Conservation (phyloP, 2,797 vertebrate genomes). For the Pangasius sanitwongsei region DNA sequence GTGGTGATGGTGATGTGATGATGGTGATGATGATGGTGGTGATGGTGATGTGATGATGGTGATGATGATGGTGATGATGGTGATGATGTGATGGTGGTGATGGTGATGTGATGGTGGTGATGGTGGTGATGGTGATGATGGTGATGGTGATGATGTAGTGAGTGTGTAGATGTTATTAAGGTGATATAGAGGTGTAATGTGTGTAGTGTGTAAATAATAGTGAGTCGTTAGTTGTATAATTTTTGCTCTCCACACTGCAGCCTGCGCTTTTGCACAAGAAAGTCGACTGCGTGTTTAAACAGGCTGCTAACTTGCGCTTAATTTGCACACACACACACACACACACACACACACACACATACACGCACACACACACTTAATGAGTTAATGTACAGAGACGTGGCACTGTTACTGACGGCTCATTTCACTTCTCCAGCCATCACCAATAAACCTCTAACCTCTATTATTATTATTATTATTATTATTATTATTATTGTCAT, state of each 20-base stretch:
- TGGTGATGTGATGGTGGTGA: neutral
- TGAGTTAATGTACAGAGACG: neutral
- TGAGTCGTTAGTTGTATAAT: neutral
- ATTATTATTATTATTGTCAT: neutral
- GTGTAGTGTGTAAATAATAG: neutral
- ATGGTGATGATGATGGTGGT: too few species aligned
- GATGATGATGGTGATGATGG: too few species aligned
- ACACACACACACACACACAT: neutral
- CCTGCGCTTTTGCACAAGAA: constrained; percentile 58
- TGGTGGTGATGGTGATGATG: neutral
- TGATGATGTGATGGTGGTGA: too few species aligned
- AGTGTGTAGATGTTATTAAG: neutral
- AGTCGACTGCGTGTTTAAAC: constrained; percentile 63
- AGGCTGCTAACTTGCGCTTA: constrained; percentile 70
- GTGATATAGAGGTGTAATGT: neutral
- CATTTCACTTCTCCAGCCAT: neutral
- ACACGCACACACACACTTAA: constrained; percentile 48
- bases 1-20: too few species aligned
- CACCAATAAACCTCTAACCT: neutral
- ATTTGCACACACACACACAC: constrained; percentile 63
- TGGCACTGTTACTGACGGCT: neutral
- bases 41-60: too few species aligned
- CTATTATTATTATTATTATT: neutral
- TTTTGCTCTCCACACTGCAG: constrained; percentile 26
- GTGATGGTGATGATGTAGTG: neutral